Base-by-base conservation (phyloP, 2,113 vertebrate species). In the Pseudonaja textilis region DNA sequence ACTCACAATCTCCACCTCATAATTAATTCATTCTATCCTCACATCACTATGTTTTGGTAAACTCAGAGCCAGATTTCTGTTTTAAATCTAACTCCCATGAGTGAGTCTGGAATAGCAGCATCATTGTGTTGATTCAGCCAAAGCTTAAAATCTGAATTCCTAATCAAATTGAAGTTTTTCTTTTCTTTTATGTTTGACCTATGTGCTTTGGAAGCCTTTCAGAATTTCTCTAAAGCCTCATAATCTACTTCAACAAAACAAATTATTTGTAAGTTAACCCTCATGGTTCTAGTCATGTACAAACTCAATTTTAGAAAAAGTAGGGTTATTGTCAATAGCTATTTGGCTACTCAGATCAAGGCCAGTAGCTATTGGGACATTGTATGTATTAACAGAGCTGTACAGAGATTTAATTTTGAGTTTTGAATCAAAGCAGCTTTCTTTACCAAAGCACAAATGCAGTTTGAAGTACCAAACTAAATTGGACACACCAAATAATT, bases 11-110 rank as follows among this genome's bases (percentile, higher is more conserved):
- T 81, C 74, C 86, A 87, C 11, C 12, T 57, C 54, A 22, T 34
- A 56, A n/a, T 16, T 85, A 47, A 34, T 81, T n/a, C 85, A 22
- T 86, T 86, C 85, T 50, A 47, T 25, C 14, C 3, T 23, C 64
- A 52, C 47, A 55, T 10, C 9, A 61, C 25, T 52, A 88, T 88
- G 26, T 50, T 89, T 22, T 14, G 9, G 42, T 42, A 87, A 87
- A 0, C 42, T 89, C 57, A 96, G 59, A 50, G 88, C 34, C 85
- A 54, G 90, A 69, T 54, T 93, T 90, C 85, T 85, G 93, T 91
- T 90, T 61, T 96, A 92, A 89, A 50, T 54, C 56, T 45, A 91
- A 93, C 92, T 95, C 81, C 90, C 94, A 26, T 39, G 91, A 95
- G 56, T 45, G 91, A 95, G 59, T 22, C 11, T 20, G 86, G 39